These are phyloP conservation scores for Thumatha senex DNA, from an alignment of 2,888 invertebrate genomes.

Conservation along the genomic window DNA sequence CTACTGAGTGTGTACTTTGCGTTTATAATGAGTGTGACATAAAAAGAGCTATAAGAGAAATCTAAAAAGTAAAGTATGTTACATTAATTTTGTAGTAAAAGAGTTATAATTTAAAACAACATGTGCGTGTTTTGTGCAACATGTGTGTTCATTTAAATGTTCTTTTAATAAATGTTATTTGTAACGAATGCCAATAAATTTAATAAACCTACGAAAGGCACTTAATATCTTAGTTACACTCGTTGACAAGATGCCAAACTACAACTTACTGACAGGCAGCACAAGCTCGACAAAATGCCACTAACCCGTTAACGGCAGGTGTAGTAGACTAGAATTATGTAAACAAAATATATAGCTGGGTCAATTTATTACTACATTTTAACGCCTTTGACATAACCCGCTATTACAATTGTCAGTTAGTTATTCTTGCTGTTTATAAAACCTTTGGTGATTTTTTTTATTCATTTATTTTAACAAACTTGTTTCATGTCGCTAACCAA, in stretches of 20 bases:
- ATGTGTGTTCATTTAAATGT: not conserved
- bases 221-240: not conserved
- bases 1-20: too few species aligned
- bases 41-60: too few species aligned
- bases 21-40: too few species aligned
- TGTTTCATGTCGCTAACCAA: too few species aligned
- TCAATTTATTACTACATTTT: conserved; percentile 11
- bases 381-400: conserved; percentile 9
- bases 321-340: conserved; percentile 10
- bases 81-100: not conserved
- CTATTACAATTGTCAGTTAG: not conserved
- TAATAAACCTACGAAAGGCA: conserved; percentile 6
- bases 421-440: not conserved
- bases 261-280: conserved; percentile 12
- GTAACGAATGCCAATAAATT: not conserved
- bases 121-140: too few species aligned
- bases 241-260: conserved; percentile 12
- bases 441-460: not conserved
- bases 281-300: conserved; percentile 27
- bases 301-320: conserved; percentile 31
- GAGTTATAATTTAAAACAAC: not conserved
- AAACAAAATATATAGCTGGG: conserved; percentile 13
- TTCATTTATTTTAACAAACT: too few species aligned
- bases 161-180: not conserved
- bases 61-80: too few species aligned